Conservation (phyloP, 2,888 invertebrate species). For the Dioctria rufipes region DNA sequence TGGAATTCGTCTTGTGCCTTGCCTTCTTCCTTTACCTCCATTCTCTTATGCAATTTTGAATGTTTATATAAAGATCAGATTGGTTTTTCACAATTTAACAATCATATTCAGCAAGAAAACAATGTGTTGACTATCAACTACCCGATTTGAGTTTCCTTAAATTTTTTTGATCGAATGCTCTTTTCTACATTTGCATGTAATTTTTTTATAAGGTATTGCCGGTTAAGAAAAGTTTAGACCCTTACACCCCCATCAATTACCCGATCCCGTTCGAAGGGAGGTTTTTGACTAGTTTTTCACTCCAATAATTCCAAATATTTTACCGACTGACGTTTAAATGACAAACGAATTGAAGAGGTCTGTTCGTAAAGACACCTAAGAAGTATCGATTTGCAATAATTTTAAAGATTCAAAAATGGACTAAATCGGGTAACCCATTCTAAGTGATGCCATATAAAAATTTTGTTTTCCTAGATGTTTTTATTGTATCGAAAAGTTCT, state of each 20-base stretch:
- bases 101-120: neutral
- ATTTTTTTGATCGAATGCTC: no score
- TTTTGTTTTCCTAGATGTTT: no score
- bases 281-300: conserved; percentile 16
- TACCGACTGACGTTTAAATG: conserved; percentile 23
- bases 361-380: neutral
- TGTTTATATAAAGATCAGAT: neutral
- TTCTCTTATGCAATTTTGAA: neutral
- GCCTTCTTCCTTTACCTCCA: conserved; percentile 31
- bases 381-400: no score
- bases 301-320: conserved; percentile 1
- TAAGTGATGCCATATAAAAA: no score
- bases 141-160: no score
- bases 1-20: neutral
- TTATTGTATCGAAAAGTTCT: no score
- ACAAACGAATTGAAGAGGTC: neutral
- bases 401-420: no score
- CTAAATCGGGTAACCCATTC: no score
- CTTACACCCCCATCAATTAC: conserved; percentile 4
- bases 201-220: no score
- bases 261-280: conserved; percentile 1
- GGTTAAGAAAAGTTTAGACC: no score
- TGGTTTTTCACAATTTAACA: neutral
- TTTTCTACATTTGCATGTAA: no score
- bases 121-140: no score